Evolutionary conservation across 37 sponge, comb jelly and placozoan species (phyloP), one percentile per base, ranked within the genome.

Genomic region (Beroe forskalii): DNA sequence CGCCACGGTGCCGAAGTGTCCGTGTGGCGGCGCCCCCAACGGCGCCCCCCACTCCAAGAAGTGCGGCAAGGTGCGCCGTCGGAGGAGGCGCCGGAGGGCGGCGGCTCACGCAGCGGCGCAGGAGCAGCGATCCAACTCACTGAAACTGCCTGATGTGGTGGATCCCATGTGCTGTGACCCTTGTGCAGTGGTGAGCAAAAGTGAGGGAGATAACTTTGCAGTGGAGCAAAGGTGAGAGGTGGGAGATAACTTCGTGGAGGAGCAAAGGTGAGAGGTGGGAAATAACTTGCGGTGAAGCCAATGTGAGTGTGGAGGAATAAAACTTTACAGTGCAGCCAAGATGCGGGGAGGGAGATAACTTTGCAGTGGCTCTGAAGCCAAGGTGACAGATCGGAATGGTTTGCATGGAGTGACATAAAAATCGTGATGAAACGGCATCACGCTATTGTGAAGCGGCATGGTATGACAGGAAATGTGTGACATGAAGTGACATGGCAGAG

Each of bases 71-170:
- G 19, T 32, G 19, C 27, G 38, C 33, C 27, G 72, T 12, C 35
- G 72, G 72, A 69, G 39, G 38, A 69, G 32, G 32, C 35, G 72
- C 17, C 35, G 72, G 38, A 6, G 55, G 55, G 55, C 55, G 55
- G 72, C 32, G 1, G 31, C 25, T 27, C 28, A 69, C 72, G 12
- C 1, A 1, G 32, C 19, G 19, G 37, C 35, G 35, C 72, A 27
- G 35, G 72, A 69, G 32, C 38, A 33, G 1, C 35, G 38, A 9
- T 37, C 72, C 2, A 37, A 2, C 17, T 48, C 55, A 48, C 35
- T 69, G 4, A 69, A 69, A 69, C 72, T 69, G 9, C 72, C 72
- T 36, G 72, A 69, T 32, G 39, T 69, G 12, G 38, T 69, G 27
- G 72, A 69, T 33, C 72, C 72, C 19, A n/a, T n/a, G n/a, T n/a